Conservation (phyloP, 2,888 invertebrate species). For the Temnothorax unifasciatus region DNA sequence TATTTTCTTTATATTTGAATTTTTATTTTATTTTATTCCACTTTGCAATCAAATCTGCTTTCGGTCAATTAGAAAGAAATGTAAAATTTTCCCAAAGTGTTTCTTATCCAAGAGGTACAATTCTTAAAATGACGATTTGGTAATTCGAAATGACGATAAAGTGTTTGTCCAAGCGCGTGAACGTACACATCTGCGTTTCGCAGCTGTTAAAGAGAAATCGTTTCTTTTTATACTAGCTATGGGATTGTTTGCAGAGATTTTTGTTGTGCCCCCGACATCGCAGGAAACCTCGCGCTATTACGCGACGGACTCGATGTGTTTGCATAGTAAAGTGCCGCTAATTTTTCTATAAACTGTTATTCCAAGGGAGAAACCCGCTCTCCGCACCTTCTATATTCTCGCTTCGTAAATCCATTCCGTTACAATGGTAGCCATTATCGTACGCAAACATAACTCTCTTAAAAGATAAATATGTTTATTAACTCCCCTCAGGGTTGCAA, state of each 20-base stretch:
- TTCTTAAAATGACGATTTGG: not conserved
- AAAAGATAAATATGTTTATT: too few species aligned
- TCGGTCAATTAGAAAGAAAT: not conserved
- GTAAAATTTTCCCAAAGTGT: not conserved
- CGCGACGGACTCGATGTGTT: slow-evolving; percentile 62
- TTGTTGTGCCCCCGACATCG: slow-evolving; percentile 43
- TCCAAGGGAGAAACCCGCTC: slow-evolving; percentile 49
- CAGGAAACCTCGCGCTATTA: slow-evolving; percentile 34
- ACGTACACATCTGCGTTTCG: slow-evolving; percentile 15
- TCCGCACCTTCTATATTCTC: slow-evolving; percentile 33
- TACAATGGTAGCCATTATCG: slow-evolving; percentile 64
- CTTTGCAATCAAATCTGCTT: not conserved
- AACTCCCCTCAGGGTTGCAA: too few species aligned
- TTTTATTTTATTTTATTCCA: not conserved
- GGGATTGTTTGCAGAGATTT: slow-evolving; percentile 29
- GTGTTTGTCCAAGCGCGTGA: slow-evolving; percentile 19
- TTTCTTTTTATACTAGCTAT: slow-evolving; percentile 5
- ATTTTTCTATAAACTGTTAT: slow-evolving; percentile 76
- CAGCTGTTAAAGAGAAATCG: slow-evolving; percentile 22
- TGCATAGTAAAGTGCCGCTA: slow-evolving; percentile 75
- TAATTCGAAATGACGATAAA: not conserved
- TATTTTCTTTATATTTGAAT: too few species aligned
- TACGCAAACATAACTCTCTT: slow-evolving; percentile 49
- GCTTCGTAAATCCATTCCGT: slow-evolving; percentile 66
- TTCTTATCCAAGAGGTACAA: not conserved